Conservation (phyloP, 2,888 invertebrate species). For the Scaptomyza caliginosa region DNA sequence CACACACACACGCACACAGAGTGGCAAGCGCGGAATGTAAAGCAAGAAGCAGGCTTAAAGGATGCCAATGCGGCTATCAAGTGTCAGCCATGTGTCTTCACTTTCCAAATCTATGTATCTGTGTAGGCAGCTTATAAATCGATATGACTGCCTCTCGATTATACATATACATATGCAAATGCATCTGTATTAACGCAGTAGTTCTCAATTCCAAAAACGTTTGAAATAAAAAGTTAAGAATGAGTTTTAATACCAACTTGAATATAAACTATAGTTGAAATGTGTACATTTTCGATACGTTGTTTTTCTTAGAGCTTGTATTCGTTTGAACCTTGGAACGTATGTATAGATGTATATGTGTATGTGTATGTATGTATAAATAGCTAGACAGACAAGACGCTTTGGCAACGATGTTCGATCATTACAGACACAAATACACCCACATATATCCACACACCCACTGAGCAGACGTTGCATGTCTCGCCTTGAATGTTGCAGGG, state of each 20-base stretch:
- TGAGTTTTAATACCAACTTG: no score
- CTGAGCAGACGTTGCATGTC: constrained; percentile 61
- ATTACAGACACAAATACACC: constrained; percentile 36
- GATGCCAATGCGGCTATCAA: constrained; percentile 52
- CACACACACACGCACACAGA: background rate
- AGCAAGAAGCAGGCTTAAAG: no score
- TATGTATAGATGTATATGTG: background rate
- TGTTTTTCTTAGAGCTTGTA: no score
- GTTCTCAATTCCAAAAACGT: background rate
- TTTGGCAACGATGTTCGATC: constrained; percentile 60
- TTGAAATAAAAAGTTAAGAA: background rate
- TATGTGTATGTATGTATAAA: constrained; percentile 2
- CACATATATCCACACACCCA: background rate
- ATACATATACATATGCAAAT: constrained; percentile 27
- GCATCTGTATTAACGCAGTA: background rate
- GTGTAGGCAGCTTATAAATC: constrained; percentile 70
- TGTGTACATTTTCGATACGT: no score
- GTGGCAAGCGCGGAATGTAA: no score
- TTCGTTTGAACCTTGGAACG: no score
- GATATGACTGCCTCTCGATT: constrained; percentile 70
- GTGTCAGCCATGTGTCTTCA: constrained; percentile 38
- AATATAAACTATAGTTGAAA: no score
- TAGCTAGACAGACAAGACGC: constrained; percentile 23
- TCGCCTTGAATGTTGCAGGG: constrained; percentile 20
- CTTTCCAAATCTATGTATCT: constrained; percentile 11